Evolutionary conservation across 2,797 vertebrate species (phyloP), one percentile per base, ranked within the genome.

Genomic region (Sebastolobus altivelis): DNA sequence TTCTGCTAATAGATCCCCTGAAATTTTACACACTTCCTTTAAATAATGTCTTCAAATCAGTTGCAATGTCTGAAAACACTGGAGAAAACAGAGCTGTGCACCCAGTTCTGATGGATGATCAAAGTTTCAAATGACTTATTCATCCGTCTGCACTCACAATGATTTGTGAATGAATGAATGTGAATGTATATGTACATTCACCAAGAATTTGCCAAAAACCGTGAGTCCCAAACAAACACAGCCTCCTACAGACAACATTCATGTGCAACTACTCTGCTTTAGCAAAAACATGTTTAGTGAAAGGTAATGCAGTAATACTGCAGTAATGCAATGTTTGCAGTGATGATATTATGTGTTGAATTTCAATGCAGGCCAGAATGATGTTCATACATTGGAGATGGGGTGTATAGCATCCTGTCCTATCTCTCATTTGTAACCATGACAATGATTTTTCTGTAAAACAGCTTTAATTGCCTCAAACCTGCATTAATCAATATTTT

Each of bases 61-160:
- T 72, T 52, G 20, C 55, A 18, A 20, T 38, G 61, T 74, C 58
- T 63, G 16, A 67, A 82, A 72, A 78, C 80, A 81, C 80, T 88
- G 83, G 74, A 76, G 43, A 38, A 58, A 68, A 62, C 54, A 29
- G n/a, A 72, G 8, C 38, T 38, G 18, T 54, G 43, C 13, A 35
- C 12, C 27, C 35, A 37, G 22, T 70, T 61, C 29, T 75, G 31
- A 62, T 61, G 11, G 11, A 27, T 13, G 8, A 11, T 55, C 38
- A 78, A 10, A 35, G 11, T 18, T 29, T 9, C 25, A 63, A 33
- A 8, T 2, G 2, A 9, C 16, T 14, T 29, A 46, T 37, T 4
- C 6, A 2, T 16, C 59, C 10, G 31, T 61, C 31, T 37, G 7
- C 59, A 22, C 14, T 63, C 35, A 25, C 22, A 40, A 5, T 1